Base-by-base conservation (phyloP, 2,888 invertebrate genomes). In the Dynastes tityus region DNA sequence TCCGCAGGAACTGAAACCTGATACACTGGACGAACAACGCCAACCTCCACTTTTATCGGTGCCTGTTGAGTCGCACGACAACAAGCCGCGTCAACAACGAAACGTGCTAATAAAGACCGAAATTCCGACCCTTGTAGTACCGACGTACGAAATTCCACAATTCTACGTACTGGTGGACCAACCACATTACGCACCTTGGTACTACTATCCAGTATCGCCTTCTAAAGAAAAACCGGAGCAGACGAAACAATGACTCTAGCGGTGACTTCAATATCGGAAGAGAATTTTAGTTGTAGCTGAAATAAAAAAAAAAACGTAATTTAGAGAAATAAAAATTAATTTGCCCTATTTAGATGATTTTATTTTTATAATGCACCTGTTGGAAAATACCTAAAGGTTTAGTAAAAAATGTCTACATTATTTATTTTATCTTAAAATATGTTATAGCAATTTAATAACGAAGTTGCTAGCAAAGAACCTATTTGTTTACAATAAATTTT, bases 71-170 rank as follows among this genome's bases (percentile, higher is more conserved):
- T 37, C 37, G 22, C 65, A 63, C 40, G 64, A 67, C 13, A 53
- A 65, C 29, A 51, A 40, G 51, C 9, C 67, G 2, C 76, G 76
- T 32, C 76, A 45, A 16, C 55, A 65, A 51, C 40, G 76, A 55
- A 16, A 76, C 22, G 11, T 76, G 53, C 53, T 67, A 13, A 53
- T 65, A 16, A 76, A 67, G 22, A 32, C 67, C 13, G 76, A 55
- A 55, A 51, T 67, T 65, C 76, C 76, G 32, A 65, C 53, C 0
- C 16, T 76, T 22, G 49, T 76, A 1, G 55, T 67, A 11, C 76
- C 76, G n/a, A 73, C 73, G 3, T 71, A 73, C 27, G 73, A 73
- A 22, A 49, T 67, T 53, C 76, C 76, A 16, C 65, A 76, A 29
- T 76, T 67, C 27, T 76, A 76, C 27, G 27, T 76, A 5, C 29